A percentile compares a stretch with the other conserved stretches of the same genome.
These are phyloP conservation scores for Hydraecia micacea DNA, from an alignment of 2,888 invertebrate genomes.

Conservation along the genomic window DNA sequence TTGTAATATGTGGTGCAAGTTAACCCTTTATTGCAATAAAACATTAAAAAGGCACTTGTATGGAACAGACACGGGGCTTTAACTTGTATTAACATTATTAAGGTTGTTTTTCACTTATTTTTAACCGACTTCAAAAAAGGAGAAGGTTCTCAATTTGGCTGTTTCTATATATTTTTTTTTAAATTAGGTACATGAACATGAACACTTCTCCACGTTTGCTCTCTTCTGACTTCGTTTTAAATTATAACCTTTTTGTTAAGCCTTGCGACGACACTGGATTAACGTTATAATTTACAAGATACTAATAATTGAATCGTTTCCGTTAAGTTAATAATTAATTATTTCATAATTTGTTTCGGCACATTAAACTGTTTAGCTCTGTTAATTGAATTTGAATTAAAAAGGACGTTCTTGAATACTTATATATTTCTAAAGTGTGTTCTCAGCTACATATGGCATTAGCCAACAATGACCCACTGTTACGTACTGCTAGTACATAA, in stretches of 20 bases:
- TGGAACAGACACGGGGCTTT: not conserved
- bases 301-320: not conserved
- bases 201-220: not conserved
- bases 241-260: slow-evolving; percentile 8
- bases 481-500: slow-evolving; percentile 16
- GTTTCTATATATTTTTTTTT: no score
- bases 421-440: slow-evolving; percentile 2
- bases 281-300: not conserved
- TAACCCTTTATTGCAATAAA: not conserved
- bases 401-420: slow-evolving; percentile 3
- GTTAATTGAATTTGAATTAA: slow-evolving; percentile 16
- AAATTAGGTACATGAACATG: not conserved
- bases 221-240: slow-evolving; percentile 9
- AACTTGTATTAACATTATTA: not conserved
- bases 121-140: no score
- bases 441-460: slow-evolving; percentile 5
- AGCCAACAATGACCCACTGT: not conserved
- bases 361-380: slow-evolving; percentile 1
- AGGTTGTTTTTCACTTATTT: not conserved
- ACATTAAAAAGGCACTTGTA: not conserved
- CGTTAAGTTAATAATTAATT: not conserved
- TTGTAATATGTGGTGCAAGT: not conserved
- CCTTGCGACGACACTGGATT: slow-evolving; percentile 10
- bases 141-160: no score
- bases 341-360: not conserved